Percentiles rank a stretch among this genome's conserved stretches.
Evolutionary conservation across 2,888 invertebrate species (phyloP).

Genomic region (Plutella xylostella): DNA sequence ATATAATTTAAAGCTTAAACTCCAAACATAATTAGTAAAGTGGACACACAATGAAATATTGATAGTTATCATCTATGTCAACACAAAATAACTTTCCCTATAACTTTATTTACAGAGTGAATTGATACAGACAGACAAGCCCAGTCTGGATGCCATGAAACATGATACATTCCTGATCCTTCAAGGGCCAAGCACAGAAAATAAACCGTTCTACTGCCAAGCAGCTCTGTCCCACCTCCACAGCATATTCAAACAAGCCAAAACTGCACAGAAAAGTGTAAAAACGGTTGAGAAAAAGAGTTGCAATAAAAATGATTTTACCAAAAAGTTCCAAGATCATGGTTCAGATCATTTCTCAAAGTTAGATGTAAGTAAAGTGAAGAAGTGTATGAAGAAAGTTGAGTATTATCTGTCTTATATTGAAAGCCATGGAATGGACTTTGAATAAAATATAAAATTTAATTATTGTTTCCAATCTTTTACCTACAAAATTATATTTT

Average conservation of each 20-base stretch:
- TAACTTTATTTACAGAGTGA: slow-evolving; percentile 63
- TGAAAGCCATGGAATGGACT: slow-evolving; percentile 44
- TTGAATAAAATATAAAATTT: slow-evolving; percentile 28
- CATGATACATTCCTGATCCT: slow-evolving; percentile 73
- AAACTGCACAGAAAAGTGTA: slow-evolving; percentile 23
- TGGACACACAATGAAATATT: neutral
- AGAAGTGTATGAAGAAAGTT: slow-evolving; percentile 73
- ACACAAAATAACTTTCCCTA: no score
- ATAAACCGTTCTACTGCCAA: slow-evolving; percentile 69
- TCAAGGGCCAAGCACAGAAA: slow-evolving; percentile 67
- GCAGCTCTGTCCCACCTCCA: slow-evolving; percentile 77
- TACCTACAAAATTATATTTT: neutral
- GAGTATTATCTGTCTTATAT: slow-evolving; percentile 79
- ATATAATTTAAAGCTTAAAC: no score
- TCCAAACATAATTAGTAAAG: neutral
- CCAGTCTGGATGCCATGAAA: slow-evolving; percentile 68
- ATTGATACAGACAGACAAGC: slow-evolving; percentile 66
- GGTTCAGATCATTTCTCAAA: slow-evolving; percentile 52
- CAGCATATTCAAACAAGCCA: slow-evolving; percentile 61
- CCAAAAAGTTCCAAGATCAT: slow-evolving; percentile 69
- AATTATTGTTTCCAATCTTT: no score
- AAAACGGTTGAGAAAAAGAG: slow-evolving; percentile 21
- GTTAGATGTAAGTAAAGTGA: slow-evolving; percentile 65
- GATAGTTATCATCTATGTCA: no score
- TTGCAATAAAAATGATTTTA: slow-evolving; percentile 43